These are phyloP conservation scores for Synanthedon formicaeformis DNA, from an alignment of 2,888 invertebrate species.

Conservation along the genomic window DNA sequence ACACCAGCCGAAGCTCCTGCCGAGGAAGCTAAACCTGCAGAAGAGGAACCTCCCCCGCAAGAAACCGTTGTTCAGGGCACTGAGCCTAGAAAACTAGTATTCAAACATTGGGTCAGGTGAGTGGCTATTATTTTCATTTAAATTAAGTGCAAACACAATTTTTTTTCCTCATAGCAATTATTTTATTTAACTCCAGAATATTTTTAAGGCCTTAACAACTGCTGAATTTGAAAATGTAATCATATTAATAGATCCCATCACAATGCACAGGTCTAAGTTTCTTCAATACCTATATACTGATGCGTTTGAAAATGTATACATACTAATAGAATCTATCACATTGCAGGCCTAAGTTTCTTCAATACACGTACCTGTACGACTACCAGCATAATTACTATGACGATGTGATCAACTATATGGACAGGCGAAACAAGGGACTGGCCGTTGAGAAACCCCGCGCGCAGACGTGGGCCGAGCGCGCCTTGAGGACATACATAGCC, in stretches of 20 bases:
- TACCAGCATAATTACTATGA: constrained; percentile 89
- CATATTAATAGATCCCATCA: not conserved
- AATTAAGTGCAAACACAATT: not conserved
- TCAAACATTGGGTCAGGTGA: constrained; percentile 87
- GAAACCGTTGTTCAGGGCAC: constrained; percentile 50
- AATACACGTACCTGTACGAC: constrained; percentile 85
- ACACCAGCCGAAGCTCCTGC: constrained; percentile 20
- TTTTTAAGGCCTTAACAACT: too few relatives aligned
- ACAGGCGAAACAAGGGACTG: constrained; percentile 78
- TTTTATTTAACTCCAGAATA: too few relatives aligned
- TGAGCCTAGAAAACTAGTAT: constrained; percentile 77
- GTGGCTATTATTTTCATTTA: constrained; percentile 3
- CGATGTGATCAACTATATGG: constrained; percentile 85
- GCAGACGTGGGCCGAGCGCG: constrained; percentile 89
- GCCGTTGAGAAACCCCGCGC: constrained; percentile 79
- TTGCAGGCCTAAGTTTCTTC: constrained; percentile 81
- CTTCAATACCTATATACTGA: constrained; percentile 60
- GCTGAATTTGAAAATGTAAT: too few relatives aligned
- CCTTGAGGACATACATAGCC: constrained; percentile 75
- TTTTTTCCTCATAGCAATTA: too few relatives aligned
- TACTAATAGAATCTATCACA: not conserved
- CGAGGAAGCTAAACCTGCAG: constrained; percentile 43
- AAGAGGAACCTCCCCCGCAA: constrained; percentile 52
- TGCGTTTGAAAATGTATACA: too few relatives aligned
- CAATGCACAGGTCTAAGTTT: constrained; percentile 78